Base-by-base conservation (phyloP, 2,888 invertebrate genomes). In the Drosophila prostipennis region DNA sequence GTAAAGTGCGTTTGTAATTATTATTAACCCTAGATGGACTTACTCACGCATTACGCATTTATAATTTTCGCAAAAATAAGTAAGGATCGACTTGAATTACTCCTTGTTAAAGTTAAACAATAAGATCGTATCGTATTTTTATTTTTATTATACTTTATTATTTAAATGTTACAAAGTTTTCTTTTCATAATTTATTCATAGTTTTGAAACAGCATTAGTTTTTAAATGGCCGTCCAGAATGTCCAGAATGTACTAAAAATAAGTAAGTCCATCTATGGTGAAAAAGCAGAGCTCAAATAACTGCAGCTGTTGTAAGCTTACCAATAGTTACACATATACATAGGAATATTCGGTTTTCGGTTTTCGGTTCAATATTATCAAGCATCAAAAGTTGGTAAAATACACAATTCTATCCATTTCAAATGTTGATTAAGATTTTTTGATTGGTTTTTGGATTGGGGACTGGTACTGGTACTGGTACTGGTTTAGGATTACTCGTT, bases 271-370 rank as follows among this genome's bases (percentile, higher is more conserved):
- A 48, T 48, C 48, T 48, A 32, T 32, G 48, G 48, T 32, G 29
- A 60, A 60, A 45, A 45, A 45, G 61, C 34, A 60, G 61, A 45
- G 60, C 36, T 60, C 61, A 60, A 60, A 60, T 43, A 26, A 26
- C 26, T 26, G 26, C 26, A 59, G 59, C 59, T 59, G 59, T 29
- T 34, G 36, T 34, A 61, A 37, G 61, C 60, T 45, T 61, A 61
- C 45, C 61, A 52, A 65, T 52, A 42, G 52, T 52, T 42, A 52
- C 61, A 61, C 61, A 61, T 61, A 61, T 45, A 61, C 59, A 61
- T 60, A 60, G 36, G 60, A 34, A 60, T 60, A 60, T 45, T 43
- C 36, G 43, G 23, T 23, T 23, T 45, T 43, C 36, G 43, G 23
- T 23, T 23, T 45, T 43, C 36, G 43, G 60, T 60, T 37, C 60